Base-by-base conservation (phyloP, 2,113 vertebrate genomes). In the Phalacrocorax brasilianus region DNA sequence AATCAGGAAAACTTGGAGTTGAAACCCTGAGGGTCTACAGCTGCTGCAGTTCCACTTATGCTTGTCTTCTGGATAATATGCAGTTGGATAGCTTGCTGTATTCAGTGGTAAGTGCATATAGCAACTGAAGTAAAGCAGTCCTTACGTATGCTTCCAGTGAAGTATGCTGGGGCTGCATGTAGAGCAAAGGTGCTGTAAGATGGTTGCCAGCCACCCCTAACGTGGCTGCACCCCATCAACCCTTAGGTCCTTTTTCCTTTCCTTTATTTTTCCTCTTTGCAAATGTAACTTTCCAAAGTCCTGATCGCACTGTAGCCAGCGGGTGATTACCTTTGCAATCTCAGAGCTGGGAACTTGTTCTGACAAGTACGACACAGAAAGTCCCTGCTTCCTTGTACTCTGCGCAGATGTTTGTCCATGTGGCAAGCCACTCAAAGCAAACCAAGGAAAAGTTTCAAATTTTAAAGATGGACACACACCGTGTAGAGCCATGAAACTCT, bases 381-480 rank as follows among this genome's bases (percentile, higher is more conserved):
- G 53, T 53, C 16, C 5, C 21, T 83, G 12, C 26, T 76, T 86
- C 38, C 49, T 79, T n/a, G 44, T 47, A 28, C 35, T 68, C 26
- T 15, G 17, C 0, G 1, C 13, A 28, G 44, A 5, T 45, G 4
- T 5, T 62, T 66, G 56, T 27, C 35, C 23, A 21, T 12, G 11
- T 62, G 11, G 42, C 62, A 58, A 88, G 30, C 42, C 21, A n/a
- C 28, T 3, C 32, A 47, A 67, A 61, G 27, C 26, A 75, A 93
- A 52, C 4, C 11, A 59, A 21, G 4, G 2, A 26, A 17, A n/a
- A 27, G 5, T 26, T 71, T 63, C 5, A 11, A 4, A 28, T 67
- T 67, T 62, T 67, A 47, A 30, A 75, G 22, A 45, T 8, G 5
- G 35, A 9, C 0, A 1, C 15, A n/a, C 7, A 27, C 3, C 3